Conservation (phyloP, 2,113 vertebrate genomes). For the Podarcis muralis region DNA sequence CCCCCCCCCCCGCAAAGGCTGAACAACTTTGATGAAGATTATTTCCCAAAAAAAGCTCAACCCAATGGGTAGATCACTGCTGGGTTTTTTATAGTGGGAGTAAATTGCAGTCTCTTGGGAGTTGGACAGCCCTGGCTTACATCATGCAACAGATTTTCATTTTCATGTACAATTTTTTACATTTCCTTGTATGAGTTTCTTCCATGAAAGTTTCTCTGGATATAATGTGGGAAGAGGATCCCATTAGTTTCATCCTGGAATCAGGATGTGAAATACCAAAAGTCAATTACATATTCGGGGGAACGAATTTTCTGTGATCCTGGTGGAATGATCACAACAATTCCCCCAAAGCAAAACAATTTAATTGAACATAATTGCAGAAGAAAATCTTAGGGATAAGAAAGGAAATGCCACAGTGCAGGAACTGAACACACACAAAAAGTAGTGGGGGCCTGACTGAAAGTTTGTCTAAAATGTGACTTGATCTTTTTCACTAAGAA, state of each 20-base stretch:
- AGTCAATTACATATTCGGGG: neutral
- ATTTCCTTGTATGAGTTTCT: neutral
- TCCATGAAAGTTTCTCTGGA: neutral
- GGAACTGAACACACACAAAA: slow-evolving; percentile 28
- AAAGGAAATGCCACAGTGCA: slow-evolving; percentile 26
- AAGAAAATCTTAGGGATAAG: slow-evolving; percentile 16
- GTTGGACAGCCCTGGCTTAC: too few species aligned
- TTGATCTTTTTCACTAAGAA: slow-evolving; percentile 33
- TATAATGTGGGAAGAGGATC: neutral
- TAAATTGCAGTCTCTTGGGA: too few species aligned
- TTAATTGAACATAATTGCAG: slow-evolving; percentile 27
- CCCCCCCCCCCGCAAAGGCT: too few species aligned
- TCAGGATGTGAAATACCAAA: neutral
- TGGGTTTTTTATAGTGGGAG: too few species aligned
- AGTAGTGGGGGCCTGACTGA: slow-evolving; percentile 34
- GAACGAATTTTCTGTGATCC: neutral
- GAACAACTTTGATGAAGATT: too few species aligned
- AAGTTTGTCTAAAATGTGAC: slow-evolving; percentile 21
- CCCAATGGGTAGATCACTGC: too few species aligned
- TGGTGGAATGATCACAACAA: slow-evolving; percentile 7
- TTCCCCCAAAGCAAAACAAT: slow-evolving; percentile 10
- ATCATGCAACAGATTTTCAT: too few species aligned
- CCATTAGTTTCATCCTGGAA: slow-evolving; percentile 5
- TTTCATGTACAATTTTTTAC: neutral
- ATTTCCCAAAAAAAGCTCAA: too few species aligned